These are phyloP conservation scores for Nasonia longicornis DNA, from an alignment of 1,140 invertebrate species.

Conservation along the genomic window DNA sequence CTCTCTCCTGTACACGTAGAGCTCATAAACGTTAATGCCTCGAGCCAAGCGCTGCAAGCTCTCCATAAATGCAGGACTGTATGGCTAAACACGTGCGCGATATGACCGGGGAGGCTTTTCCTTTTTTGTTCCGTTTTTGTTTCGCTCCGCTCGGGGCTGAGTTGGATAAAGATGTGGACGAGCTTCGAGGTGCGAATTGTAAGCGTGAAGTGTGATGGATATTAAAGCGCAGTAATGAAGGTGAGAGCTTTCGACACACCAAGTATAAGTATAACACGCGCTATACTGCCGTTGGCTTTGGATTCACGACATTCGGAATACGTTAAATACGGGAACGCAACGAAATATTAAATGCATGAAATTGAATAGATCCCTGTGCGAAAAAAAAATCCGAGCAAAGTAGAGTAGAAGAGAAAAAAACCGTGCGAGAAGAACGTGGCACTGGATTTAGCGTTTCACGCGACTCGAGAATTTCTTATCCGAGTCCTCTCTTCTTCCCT, in stretches of 20 bases:
- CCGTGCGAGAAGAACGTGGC: neutral
- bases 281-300: no score
- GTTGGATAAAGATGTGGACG: neutral
- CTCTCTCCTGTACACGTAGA: constrained; percentile 11
- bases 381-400: neutral
- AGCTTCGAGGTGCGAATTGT: neutral
- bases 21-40: constrained; percentile 43
- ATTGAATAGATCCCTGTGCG: neutral
- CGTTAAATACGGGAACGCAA: no score
- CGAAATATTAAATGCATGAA: no score
- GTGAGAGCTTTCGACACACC: neutral
- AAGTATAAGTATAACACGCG: no score
- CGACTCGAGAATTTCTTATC: constrained; percentile 50
- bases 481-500: neutral
- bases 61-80: constrained; percentile 27
- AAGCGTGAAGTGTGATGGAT: neutral
- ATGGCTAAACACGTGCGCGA: constrained; percentile 8
- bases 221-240: neutral
- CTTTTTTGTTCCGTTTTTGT: neutral
- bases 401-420: neutral
- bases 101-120: neutral
- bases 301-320: no score
- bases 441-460: constrained; percentile 39
- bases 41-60: constrained; percentile 6
- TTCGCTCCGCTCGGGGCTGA: neutral